Conservation (phyloP, 2,113 vertebrate genomes). For the Nothocercus julius region DNA sequence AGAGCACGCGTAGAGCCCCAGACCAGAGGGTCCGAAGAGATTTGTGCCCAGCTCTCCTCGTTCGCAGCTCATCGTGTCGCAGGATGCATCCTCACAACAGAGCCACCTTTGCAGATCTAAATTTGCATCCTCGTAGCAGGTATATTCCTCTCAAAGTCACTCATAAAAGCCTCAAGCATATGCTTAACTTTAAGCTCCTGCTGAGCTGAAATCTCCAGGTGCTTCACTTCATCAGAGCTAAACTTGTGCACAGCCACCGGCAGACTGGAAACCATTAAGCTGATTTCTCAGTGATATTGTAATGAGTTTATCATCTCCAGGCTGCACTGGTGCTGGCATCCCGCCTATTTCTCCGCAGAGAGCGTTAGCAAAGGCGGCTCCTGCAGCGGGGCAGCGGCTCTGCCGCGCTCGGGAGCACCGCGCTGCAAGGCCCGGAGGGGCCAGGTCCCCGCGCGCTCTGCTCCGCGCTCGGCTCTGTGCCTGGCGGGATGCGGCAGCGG, state of each 20-base stretch:
- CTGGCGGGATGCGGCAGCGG: no score
- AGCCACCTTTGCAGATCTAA: background rate
- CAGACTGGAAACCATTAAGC: rapidly evolving
- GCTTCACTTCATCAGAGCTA: background rate
- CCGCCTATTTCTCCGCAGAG: rapidly evolving
- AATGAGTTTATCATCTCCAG: background rate
- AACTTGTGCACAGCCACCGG: background rate
- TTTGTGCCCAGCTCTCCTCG: background rate
- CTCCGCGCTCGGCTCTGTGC: no score
- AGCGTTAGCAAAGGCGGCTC: background rate
- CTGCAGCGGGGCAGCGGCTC: rapidly evolving
- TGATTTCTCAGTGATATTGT: background rate
- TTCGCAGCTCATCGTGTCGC: background rate
- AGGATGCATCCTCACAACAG: background rate
- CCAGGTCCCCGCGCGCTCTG: no score
- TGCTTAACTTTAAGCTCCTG: background rate
- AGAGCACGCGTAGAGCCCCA: background rate
- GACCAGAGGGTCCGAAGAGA: rapidly evolving
- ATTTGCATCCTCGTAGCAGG: background rate
- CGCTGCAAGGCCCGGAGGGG: no score
- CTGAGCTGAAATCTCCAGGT: background rate
- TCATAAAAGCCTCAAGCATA: background rate
- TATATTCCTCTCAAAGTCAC: background rate
- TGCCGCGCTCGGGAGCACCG: no score
- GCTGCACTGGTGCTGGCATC: rapidly evolving